Conservation (phyloP, 2,888 invertebrate genomes). For the Andrena chrysosceles region DNA sequence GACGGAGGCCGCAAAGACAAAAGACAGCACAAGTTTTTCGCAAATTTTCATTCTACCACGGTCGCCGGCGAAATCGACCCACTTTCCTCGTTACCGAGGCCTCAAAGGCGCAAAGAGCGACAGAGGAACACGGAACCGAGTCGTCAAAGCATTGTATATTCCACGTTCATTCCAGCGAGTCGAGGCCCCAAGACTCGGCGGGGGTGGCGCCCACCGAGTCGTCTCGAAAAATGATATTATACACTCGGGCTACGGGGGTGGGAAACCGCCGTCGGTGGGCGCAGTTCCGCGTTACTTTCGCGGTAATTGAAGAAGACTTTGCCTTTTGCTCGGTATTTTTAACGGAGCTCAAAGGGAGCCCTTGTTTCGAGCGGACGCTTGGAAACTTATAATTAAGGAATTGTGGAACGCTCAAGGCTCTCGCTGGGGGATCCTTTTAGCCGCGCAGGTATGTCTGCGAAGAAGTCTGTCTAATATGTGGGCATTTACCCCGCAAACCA, state of each 20-base stretch:
- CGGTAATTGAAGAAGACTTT: conserved; percentile 35
- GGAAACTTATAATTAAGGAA: conserved; percentile 43
- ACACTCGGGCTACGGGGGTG: neutral
- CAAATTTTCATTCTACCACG: conserved; percentile 21
- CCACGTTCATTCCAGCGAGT: conserved; percentile 15
- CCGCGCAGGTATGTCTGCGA: neutral
- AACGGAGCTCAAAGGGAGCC: conserved; percentile 8
- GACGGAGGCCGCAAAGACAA: conserved; percentile 15
- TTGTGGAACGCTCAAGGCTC: conserved; percentile 16
- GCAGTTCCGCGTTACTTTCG: neutral
- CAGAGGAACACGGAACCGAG: neutral
- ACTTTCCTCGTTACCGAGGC: conserved; percentile 9
- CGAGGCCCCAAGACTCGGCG: conserved; percentile 5
- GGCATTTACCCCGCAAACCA: neutral
- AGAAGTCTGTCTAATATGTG: neutral
- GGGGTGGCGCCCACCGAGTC: neutral
- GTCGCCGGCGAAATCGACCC: conserved; percentile 34
- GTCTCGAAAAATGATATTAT: conserved; percentile 29
- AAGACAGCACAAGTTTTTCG: conserved; percentile 15
- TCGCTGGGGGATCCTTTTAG: neutral
- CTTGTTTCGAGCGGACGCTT: conserved; percentile 14
- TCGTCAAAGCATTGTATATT: conserved; percentile 22
- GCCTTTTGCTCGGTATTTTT: conserved; percentile 12
- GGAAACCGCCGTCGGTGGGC: neutral
- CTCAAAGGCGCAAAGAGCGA: conserved; percentile 22